These are phyloP conservation scores for Mirza zaza DNA, from an alignment of 2,113 vertebrate genomes.

Conservation along the genomic window DNA sequence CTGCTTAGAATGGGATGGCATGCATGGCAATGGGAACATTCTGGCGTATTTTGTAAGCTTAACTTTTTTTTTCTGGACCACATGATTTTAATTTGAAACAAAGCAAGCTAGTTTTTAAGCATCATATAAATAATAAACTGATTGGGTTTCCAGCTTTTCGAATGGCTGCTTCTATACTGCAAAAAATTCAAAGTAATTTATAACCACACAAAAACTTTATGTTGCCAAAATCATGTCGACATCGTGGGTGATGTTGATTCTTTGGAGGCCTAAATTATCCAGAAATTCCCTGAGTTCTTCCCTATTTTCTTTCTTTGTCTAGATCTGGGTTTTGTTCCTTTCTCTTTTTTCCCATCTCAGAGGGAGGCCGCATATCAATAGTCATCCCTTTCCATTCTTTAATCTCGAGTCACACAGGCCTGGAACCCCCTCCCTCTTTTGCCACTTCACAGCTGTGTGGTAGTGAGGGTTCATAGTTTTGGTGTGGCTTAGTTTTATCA, in stretches of 20 bases:
- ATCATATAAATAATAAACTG: conserved; percentile 44
- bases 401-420: neutral
- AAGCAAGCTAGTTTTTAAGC: conserved; percentile 45
- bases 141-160: conserved; percentile 62
- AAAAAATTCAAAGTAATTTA: conserved; percentile 52
- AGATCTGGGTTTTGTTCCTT: conserved; percentile 37
- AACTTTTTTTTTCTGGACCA: neutral
- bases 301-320: conserved; percentile 39
- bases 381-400: neutral
- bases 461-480: neutral
- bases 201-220: conserved; percentile 16
- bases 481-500: neutral
- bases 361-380: neutral
- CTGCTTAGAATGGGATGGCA: neutral
- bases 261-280: conserved; percentile 10
- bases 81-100: conserved; percentile 54
- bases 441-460: neutral
- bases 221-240: conserved; percentile 58
- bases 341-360: neutral
- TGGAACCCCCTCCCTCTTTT: neutral
- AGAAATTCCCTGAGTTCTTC: conserved; percentile 29
- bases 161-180: conserved; percentile 8
- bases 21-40: neutral
- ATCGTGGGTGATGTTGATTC: neutral
- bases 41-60: conserved; percentile 1